Evolutionary conservation across 1,140 invertebrate genomes (phyloP), one percentile per base, ranked within the genome.

Genomic region (Parasteatoda tepidariorum): DNA sequence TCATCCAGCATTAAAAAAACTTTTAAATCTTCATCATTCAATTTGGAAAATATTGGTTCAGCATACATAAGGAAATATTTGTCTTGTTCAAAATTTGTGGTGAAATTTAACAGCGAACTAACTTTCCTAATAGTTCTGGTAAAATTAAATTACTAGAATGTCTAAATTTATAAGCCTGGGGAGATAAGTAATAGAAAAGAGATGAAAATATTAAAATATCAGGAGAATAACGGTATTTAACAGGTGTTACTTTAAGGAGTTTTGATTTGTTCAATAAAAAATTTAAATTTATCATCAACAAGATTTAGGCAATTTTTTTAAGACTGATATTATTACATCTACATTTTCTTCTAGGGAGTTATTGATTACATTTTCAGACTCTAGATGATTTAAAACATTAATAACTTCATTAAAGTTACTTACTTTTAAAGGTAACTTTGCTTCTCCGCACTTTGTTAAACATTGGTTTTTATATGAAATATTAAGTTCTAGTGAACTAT

Each of bases 1-100:
- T 86, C 83, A 76, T 85, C 79, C 30, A 86, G 41, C 84, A 84
- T 84, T 71, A 84, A 64, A 18, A 54, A 13, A 30, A 74, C 57
- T 3, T 15, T 38, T 0, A 48, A 31, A 26, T 83, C 68, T 22
- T 26, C 31, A 26, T 9, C 22, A 30, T n/a, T 59, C 24, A 59
- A n/a, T 22, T 59, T 59, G 9, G 2, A 59, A n/a, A 59, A 3
- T 59, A 26, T 22, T 1, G 0, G 57, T 59, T 59, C 24, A 30
- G 26, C 15, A 66, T 31, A 26, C 22, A 31, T 1, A 66, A 66
- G 31, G 26, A 66, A 66, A 66, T 34, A 0, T 22, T 30, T 28
- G 13, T 13, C 4, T 66, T 38, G n/a, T n/a, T n/a, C 62, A 2
- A 66, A 30, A 18, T 6, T 33, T 66, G 62, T 24, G 15, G 13